Base-by-base conservation (phyloP, 2,888 invertebrate genomes). In the Drepanosiphum platanoidis region DNA sequence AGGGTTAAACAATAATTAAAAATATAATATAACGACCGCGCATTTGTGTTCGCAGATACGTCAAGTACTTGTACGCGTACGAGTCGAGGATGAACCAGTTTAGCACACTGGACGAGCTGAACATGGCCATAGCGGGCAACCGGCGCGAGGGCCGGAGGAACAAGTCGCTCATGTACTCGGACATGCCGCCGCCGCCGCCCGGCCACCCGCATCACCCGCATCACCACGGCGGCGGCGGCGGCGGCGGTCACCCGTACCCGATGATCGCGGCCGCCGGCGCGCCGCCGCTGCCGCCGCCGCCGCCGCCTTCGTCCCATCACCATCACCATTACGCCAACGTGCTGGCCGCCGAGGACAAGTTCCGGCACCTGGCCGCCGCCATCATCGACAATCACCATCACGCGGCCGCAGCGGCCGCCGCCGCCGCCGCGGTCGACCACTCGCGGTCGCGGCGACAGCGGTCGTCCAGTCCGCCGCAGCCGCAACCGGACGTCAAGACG, bases 11-110 rank as follows among this genome's bases (percentile, higher is more conserved):
- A n/a, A n/a, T n/a, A n/a, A n/a, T n/a, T n/a, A n/a, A n/a, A n/a
- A n/a, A n/a, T n/a, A n/a, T n/a, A n/a, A n/a, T n/a, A n/a, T n/a
- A n/a, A n/a, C n/a, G n/a, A n/a, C n/a, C n/a, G n/a, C n/a, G n/a
- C n/a, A n/a, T n/a, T 58, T 94, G 88, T 95, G 22, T 22, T 15
- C 58, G n/a, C 92, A 99, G 99, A 91, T 99, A 99, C 90, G 99
- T 99, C 97, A 99, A 99, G 91, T 99, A 98, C 91, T 91, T 99
- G 87, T 99, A 99, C 90, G 97, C 98, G 27, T 99, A 97, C 91
- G 99, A 99, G 91, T 99, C 98, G 90, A 97, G 98, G 89, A 98
- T 97, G 92, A 94, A 96, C 89, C 94, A 95, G 87, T 91, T 99
- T 87, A 98, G 98, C 88, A 95, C 96, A 11, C 95, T 97, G n/a